phyloP scores from a whole-genome alignment of 2,797 vertebrate genomes.

The Bucorvus abyssinicus region DNA sequence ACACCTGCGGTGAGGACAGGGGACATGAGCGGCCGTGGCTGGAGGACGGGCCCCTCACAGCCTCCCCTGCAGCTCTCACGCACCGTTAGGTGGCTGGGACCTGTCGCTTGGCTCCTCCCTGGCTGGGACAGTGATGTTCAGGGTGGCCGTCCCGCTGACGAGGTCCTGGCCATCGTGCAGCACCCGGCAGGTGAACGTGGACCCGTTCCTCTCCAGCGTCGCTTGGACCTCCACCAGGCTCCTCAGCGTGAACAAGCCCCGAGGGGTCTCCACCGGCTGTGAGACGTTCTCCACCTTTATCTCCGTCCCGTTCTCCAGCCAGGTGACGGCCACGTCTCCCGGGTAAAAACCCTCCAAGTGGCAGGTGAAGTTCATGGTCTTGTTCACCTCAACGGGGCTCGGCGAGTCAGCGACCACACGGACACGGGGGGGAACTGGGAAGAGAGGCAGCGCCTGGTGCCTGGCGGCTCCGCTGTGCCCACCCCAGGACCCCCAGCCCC shows the following conservation, averaged over 20 bases:
- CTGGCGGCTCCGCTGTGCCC: background rate
- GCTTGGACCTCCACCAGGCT: background rate
- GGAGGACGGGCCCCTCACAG: background rate
- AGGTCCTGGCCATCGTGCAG: conserved; percentile 35
- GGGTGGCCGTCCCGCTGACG: rapidly evolving
- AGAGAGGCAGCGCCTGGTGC: background rate
- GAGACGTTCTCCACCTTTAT: rapidly evolving
- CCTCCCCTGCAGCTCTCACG: background rate
- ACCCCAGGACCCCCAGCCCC: background rate
- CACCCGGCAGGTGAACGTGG: conserved; percentile 45
- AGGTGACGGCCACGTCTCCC: rapidly evolving
- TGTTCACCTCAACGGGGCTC: background rate
- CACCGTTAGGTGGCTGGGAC: background rate
- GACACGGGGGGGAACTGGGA: background rate
- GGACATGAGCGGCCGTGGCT: background rate
- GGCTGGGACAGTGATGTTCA: background rate
- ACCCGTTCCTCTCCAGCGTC: background rate
- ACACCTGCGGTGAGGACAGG: background rate
- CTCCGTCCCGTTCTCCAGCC: background rate
- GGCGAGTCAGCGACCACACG: rapidly evolving
- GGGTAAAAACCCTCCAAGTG: background rate
- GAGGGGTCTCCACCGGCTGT: rapidly evolving
- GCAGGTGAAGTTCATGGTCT: background rate
- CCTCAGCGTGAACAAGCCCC: background rate
- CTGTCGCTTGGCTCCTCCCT: rapidly evolving